phyloP scores from a whole-genome alignment of 2,113 vertebrate species.

The Ondatra zibethicus region DNA sequence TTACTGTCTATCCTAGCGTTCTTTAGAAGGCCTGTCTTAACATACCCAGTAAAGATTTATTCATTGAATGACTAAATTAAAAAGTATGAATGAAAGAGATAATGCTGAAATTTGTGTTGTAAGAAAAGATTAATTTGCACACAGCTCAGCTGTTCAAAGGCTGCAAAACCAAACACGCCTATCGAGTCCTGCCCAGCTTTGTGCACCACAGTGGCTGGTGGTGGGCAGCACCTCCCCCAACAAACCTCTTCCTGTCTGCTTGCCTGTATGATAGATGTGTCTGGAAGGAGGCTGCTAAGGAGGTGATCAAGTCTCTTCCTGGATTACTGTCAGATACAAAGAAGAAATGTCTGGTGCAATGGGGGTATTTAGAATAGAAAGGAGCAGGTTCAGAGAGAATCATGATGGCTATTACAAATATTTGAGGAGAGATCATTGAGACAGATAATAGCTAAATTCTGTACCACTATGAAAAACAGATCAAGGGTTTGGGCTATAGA shows the following conservation, averaged over 20 bases:
- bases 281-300: neutral
- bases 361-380: neutral
- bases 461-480: neutral
- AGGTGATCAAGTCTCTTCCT: neutral
- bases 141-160: neutral
- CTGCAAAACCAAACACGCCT: neutral
- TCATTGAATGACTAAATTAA: conserved; percentile 34
- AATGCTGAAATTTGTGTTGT: neutral
- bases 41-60: neutral
- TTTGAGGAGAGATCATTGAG: neutral
- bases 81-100: conserved; percentile 32
- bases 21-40: neutral
- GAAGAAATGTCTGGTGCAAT: neutral
- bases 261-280: neutral
- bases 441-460: neutral
- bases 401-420: neutral
- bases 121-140: conserved; percentile 12
- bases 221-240: neutral
- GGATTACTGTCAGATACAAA: neutral
- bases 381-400: neutral
- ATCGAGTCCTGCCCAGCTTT: neutral
- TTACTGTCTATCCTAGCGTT: conserved; percentile 16
- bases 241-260: neutral
- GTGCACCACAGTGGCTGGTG: neutral
- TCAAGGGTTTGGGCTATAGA: neutral